Conservation (phyloP, 2,888 invertebrate species). For the Aspidiotus rigidus region DNA sequence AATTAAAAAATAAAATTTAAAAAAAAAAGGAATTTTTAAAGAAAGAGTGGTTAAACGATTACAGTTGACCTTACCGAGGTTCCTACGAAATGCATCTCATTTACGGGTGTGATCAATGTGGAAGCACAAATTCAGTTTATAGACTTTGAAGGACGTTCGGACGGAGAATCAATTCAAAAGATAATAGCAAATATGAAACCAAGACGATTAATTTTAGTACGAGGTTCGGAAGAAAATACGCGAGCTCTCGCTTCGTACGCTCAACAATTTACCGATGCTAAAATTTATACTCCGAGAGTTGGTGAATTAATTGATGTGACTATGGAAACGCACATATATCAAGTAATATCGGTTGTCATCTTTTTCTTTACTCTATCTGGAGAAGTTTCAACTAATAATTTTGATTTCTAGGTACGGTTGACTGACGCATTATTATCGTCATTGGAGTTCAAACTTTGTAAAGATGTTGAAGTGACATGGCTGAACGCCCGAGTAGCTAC, state of each 20-base stretch:
- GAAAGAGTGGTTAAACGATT: background rate
- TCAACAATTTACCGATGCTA: conserved; percentile 54
- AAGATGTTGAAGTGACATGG: conserved; percentile 87
- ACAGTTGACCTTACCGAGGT: conserved; percentile 58
- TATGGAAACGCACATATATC: conserved; percentile 95
- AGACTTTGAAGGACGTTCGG: conserved; percentile 91
- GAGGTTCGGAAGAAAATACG: conserved; percentile 62
- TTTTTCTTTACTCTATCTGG: background rate
- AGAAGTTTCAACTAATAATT: background rate
- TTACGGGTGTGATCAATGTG: conserved; percentile 63
- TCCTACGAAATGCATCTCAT: conserved; percentile 80
- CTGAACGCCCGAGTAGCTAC: conserved; percentile 55
- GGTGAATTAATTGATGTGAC: conserved; percentile 90
- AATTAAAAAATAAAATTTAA: no score
- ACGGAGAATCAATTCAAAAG: conserved; percentile 72
- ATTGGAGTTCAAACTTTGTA: conserved; percentile 71
- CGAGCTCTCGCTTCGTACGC: conserved; percentile 55
- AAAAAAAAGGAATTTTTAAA: background rate
- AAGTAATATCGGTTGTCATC: conserved; percentile 50
- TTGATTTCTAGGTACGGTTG: conserved; percentile 61
- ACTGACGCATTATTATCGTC: conserved; percentile 85
- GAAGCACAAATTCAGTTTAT: conserved; percentile 85
- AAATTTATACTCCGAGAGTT: conserved; percentile 69
- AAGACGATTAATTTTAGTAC: conserved; percentile 66
- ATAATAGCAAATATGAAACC: conserved; percentile 74